phyloP scores from a whole-genome alignment of 2,797 vertebrate genomes.

The Sandelia bainsii region DNA sequence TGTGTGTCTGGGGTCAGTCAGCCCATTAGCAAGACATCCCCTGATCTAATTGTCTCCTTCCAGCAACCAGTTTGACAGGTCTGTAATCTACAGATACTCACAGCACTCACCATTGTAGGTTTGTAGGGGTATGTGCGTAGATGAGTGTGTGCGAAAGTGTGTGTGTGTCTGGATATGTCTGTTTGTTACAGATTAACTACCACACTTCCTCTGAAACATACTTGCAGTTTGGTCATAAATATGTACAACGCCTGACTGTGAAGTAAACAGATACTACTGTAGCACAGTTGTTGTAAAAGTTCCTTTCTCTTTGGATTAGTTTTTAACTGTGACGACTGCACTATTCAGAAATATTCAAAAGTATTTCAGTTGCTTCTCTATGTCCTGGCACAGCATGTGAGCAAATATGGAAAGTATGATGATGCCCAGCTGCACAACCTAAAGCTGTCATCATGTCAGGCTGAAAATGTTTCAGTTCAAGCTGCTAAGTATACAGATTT shows the following conservation, averaged over 20 bases:
- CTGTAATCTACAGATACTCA: constrained; percentile 72
- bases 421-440: constrained; percentile 47
- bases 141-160: neutral
- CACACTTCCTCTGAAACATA: constrained; percentile 16
- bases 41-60: constrained; percentile 71
- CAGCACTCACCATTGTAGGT: constrained; percentile 52
- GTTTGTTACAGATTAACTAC: constrained; percentile 66
- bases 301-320: neutral
- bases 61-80: constrained; percentile 74
- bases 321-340: neutral
- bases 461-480: constrained; percentile 28
- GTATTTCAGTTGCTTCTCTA: neutral
- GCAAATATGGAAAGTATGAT: constrained; percentile 50
- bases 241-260: neutral
- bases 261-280: constrained; percentile 1
- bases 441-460: constrained; percentile 35
- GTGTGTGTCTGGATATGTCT: constrained; percentile 5
- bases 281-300: neutral
- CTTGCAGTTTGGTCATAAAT: constrained; percentile 12
- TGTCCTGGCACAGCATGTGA: constrained; percentile 2
- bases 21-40: constrained; percentile 73
- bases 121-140: constrained; percentile 37
- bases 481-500: constrained; percentile 32
- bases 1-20: constrained; percentile 59
- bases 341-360: constrained; percentile 1